These are phyloP conservation scores for Etheostoma nigrum DNA, from an alignment of 2,797 vertebrate species.

Conservation along the genomic window DNA sequence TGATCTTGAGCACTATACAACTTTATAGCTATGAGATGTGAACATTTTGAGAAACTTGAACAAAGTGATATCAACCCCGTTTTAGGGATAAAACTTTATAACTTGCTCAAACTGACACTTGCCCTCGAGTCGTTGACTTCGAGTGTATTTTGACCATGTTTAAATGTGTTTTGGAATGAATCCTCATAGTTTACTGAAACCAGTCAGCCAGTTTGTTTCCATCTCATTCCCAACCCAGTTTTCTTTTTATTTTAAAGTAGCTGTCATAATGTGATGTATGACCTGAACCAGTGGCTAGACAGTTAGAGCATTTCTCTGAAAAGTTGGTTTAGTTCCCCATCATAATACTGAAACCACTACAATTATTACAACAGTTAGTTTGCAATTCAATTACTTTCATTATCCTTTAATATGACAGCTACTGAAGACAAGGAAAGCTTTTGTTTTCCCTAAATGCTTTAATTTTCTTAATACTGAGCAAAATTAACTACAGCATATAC, in stretches of 20 bases:
- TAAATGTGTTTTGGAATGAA: constrained; percentile 31
- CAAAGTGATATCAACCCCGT: not conserved
- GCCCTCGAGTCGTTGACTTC: constrained; percentile 24
- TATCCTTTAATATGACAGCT: constrained; percentile 43
- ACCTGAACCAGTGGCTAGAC: constrained; percentile 12
- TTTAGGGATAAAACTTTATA: constrained; percentile 22
- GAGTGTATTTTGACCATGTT: constrained; percentile 20
- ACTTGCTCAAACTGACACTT: constrained; percentile 19
- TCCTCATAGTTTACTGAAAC: constrained; percentile 47
- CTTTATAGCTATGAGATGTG: constrained; percentile 21
- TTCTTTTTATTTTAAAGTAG: constrained; percentile 1
- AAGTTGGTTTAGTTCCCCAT: constrained; percentile 5
- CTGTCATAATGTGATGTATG: constrained; percentile 30
- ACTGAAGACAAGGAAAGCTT: constrained; percentile 36
- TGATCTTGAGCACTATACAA: constrained; percentile 47
- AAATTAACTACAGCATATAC: constrained; percentile 28
- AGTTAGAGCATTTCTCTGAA: constrained; percentile 19
- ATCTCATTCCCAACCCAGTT: constrained; percentile 23
- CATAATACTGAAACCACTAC: constrained; percentile 73
- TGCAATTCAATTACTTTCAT: constrained; percentile 13
- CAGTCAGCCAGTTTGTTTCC: constrained; percentile 20
- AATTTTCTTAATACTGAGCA: constrained; percentile 25
- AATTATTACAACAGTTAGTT: constrained; percentile 34
- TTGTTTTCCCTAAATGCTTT: constrained; percentile 15
- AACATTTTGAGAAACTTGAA: constrained; percentile 58